Evolutionary conservation across 2,888 invertebrate species (phyloP), one percentile per base, ranked within the genome.

Genomic region (Dusona sp.): DNA sequence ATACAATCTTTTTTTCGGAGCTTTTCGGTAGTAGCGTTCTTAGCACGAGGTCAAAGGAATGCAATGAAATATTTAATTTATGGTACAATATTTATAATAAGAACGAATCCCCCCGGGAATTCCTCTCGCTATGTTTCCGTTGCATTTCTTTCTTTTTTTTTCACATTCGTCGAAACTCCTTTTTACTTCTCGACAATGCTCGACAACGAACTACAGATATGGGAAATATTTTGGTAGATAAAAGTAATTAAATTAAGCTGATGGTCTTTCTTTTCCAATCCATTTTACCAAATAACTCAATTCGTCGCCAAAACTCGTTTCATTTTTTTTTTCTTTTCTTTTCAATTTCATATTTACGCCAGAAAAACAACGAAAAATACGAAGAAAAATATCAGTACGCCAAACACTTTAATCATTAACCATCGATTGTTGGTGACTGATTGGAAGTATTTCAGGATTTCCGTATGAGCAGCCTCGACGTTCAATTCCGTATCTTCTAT

Each of bases 371-470:
- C 98, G 95, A 99, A 99, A 94, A 99, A 98, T 95, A 99, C 97
- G 94, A 99, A 99, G 96, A 99, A 99, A 93, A 99, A 97, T 96
- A 99, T 99, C 80, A 99, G 96, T 87, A 99, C 98, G 79, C 98
- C 99, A 95, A 99, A 99, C 90, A 99, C 97, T 96, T 99, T 99
- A 91, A 99, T 98, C 99, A 99, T 99, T 48, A 99, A 96, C 97
- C 99, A 99, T 91, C 99, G 96, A 95, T 99, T 99, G 88, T 98
- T 98, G 22, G 99, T 98, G 54, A 99, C 98, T 81, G 97, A 98
- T 94, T 98, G 98, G 94, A 99, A 99, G 95, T 99, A 99, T 94
- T 98, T 99, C 91, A 99, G 95, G 90, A 99, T 98, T 95, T 99
- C 99, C 85, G 97, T 96, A 93, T 99, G 99, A 3, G 99, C 99